Conservation (phyloP, 2,113 vertebrate genomes). For the Addax nasomaculatus region DNA sequence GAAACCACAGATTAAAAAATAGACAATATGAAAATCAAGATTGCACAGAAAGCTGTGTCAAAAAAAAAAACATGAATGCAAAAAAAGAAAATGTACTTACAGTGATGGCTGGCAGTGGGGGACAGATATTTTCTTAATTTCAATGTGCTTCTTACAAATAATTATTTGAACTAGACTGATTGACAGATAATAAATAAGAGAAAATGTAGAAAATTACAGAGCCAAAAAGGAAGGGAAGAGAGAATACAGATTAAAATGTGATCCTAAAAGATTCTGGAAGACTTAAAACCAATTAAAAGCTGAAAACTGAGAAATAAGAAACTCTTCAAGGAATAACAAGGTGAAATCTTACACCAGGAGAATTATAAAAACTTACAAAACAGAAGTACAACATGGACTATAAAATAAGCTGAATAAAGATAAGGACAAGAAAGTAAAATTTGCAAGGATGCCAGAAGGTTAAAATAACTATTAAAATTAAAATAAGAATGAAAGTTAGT, state of each 20-base stretch:
- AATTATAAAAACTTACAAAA: background rate
- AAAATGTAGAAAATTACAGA: background rate
- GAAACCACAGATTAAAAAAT: background rate
- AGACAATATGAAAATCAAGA: background rate
- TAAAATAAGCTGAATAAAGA: background rate
- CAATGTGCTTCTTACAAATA: background rate
- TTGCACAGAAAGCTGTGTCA: background rate
- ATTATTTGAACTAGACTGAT: background rate
- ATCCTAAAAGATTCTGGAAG: background rate
- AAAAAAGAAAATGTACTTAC: background rate
- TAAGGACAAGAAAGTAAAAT: background rate
- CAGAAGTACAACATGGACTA: background rate
- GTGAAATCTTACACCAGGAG: background rate
- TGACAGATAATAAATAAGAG: background rate
- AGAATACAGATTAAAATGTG: background rate
- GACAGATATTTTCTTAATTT: background rate
- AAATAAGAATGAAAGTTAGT: slow-evolving; percentile 8
- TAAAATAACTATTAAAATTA: slow-evolving; percentile 12
- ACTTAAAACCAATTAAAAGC: background rate
- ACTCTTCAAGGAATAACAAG: background rate
- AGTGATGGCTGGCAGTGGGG: background rate
- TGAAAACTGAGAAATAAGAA: background rate
- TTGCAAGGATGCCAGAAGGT: background rate
- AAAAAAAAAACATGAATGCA: background rate
- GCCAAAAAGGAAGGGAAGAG: background rate